Evolutionary conservation across 64 coral and sea anemone species (phyloP).

Genomic region (Hydrozoanthus tunicans): DNA sequence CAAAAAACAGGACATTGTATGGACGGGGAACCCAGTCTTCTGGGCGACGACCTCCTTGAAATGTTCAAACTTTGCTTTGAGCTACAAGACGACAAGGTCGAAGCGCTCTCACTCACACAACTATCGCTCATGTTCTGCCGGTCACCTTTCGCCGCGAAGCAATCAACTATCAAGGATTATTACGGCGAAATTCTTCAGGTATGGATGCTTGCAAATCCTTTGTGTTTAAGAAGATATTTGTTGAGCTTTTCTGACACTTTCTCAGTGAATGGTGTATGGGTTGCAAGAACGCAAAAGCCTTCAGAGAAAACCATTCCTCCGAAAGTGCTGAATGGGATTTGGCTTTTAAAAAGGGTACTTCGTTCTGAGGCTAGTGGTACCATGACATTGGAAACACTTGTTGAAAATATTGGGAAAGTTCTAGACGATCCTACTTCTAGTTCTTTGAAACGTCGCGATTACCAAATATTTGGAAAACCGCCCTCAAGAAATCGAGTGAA

Average conservation of each 20-base stretch:
- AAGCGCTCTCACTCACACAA: conserved; percentile 19
- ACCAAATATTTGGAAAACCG: conserved; percentile 23
- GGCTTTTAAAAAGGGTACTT: conserved; percentile 3
- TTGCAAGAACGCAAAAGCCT: not conserved
- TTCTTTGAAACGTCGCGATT: conserved; percentile 2
- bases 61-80: conserved; percentile 43
- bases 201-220: conserved; percentile 37
- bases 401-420: not conserved
- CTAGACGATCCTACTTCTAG: not conserved
- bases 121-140: conserved; percentile 49
- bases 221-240: conserved; percentile 54
- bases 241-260: conserved; percentile 12
- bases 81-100: conserved; percentile 19
- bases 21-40: not conserved
- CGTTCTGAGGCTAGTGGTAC: not conserved
- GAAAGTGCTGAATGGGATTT: not conserved
- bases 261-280: not conserved
- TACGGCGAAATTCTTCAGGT: conserved; percentile 29
- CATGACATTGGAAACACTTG: conserved; percentile 17
- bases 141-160: conserved; percentile 14
- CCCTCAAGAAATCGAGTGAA: not conserved
- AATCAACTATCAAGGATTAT: not conserved
- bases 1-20: not conserved
- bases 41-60: not conserved
- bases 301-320: not conserved